Evolutionary conservation across 2,888 invertebrate genomes (phyloP).

Genomic region (Galerucella calmariensis): DNA sequence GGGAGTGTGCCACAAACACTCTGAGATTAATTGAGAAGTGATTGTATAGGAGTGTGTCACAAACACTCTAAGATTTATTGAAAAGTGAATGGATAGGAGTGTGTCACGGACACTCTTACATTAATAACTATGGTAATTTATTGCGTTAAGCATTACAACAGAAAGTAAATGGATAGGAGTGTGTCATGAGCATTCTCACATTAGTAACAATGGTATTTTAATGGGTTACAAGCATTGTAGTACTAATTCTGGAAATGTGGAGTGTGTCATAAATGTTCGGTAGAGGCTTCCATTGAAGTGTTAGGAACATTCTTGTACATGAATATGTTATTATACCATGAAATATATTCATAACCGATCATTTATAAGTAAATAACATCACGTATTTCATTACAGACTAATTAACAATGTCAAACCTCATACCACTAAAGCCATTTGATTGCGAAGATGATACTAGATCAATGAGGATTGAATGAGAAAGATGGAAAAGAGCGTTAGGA

Average conservation of each 20-base stretch:
- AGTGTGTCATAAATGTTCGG: background rate
- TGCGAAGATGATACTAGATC: background rate
- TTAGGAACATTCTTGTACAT: background rate
- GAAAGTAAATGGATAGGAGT: too few species aligned
- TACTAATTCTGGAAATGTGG: background rate
- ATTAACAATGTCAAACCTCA: slow-evolving; percentile 5
- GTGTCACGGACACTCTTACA: too few species aligned
- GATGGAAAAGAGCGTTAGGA: slow-evolving; percentile 11
- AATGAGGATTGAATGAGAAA: background rate
- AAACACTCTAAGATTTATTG: too few species aligned
- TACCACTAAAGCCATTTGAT: background rate
- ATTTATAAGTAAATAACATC: background rate
- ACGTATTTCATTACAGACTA: background rate
- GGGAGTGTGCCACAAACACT: too few species aligned
- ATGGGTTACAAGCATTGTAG: background rate
- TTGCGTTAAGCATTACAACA: too few species aligned
- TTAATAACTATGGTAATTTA: too few species aligned
- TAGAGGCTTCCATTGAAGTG: background rate
- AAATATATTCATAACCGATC: background rate
- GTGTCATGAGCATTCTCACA: too few species aligned
- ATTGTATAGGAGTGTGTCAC: too few species aligned
- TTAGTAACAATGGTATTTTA: too few species aligned
- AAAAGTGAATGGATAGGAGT: too few species aligned
- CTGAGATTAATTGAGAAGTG: too few species aligned
- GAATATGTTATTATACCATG: background rate